phyloP scores from a whole-genome alignment of 1,140 invertebrate species.

The Tetramorium alpestre region DNA sequence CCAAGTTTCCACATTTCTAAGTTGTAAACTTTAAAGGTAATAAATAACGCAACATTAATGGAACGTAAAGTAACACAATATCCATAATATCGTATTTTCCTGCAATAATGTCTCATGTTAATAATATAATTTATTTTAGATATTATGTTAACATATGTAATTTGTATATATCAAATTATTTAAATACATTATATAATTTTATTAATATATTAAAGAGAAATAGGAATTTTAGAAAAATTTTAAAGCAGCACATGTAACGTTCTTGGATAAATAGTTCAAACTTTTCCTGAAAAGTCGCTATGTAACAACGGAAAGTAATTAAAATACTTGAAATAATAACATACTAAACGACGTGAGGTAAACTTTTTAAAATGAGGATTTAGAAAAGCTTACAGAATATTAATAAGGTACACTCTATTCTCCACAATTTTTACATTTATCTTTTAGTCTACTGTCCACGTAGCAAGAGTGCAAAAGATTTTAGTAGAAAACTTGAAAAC shows the following conservation, averaged over 20 bases:
- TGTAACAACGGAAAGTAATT: slow-evolving; percentile 15
- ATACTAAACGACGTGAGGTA: background rate
- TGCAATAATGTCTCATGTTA: background rate
- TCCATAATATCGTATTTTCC: background rate
- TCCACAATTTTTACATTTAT: slow-evolving; percentile 19
- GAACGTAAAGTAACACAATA: background rate
- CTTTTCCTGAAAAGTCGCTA: background rate
- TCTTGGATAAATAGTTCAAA: background rate
- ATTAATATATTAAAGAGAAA: background rate
- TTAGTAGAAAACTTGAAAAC: slow-evolving; percentile 28
- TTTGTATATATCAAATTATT: slow-evolving; percentile 9
- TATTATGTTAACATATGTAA: background rate
- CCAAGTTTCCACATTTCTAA: slow-evolving; percentile 49
- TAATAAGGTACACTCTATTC: background rate
- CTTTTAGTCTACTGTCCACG: slow-evolving; percentile 3
- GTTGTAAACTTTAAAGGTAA: slow-evolving; percentile 44
- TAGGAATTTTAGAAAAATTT: slow-evolving; percentile 1
- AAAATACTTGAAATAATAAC: slow-evolving; percentile 33
- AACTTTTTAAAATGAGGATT: background rate
- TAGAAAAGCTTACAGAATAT: background rate
- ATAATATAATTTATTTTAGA: background rate
- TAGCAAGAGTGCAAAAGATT: slow-evolving; percentile 1
- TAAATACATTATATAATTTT: background rate
- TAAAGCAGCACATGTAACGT: background rate
- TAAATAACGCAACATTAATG: slow-evolving; percentile 4